Conservation (phyloP, 2,113 vertebrate genomes). For the Anser cygnoides region DNA sequence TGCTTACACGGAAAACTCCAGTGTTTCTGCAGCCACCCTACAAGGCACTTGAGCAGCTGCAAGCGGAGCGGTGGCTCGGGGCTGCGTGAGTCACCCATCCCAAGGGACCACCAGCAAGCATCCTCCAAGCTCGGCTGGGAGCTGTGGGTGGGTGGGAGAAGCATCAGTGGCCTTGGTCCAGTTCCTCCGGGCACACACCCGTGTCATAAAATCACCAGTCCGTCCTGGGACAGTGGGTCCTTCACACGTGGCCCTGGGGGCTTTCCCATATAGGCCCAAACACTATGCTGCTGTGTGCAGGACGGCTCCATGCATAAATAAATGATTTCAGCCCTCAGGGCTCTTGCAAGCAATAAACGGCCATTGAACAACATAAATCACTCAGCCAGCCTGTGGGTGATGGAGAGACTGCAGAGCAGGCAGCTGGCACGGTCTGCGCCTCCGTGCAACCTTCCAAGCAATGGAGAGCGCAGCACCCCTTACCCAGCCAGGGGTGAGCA, state of each 20-base stretch:
- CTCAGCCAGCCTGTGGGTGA: neutral
- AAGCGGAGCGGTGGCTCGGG: rapidly evolving
- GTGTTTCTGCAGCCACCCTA: neutral
- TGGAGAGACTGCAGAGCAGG: neutral
- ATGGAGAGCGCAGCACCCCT: neutral
- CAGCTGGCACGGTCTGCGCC: neutral
- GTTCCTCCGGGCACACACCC: neutral
- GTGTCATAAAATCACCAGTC: neutral
- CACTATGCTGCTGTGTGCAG: neutral
- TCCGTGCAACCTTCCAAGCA: neutral
- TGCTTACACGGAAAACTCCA: neutral
- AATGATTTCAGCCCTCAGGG: neutral
- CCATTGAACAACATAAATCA: neutral
- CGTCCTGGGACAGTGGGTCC: neutral
- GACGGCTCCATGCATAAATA: neutral
- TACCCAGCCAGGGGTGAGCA: rapidly evolving
- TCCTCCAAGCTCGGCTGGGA: neutral
- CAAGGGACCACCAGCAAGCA: neutral
- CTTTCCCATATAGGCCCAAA: rapidly evolving
- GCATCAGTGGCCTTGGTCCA: neutral
- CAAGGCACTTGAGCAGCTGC: neutral
- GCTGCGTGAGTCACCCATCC: neutral
- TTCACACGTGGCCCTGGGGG: neutral
- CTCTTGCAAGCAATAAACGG: neutral
- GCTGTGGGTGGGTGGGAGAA: rapidly evolving